phyloP scores from a whole-genome alignment of 1,140 invertebrate genomes.

The Laodelphax striatellus region DNA sequence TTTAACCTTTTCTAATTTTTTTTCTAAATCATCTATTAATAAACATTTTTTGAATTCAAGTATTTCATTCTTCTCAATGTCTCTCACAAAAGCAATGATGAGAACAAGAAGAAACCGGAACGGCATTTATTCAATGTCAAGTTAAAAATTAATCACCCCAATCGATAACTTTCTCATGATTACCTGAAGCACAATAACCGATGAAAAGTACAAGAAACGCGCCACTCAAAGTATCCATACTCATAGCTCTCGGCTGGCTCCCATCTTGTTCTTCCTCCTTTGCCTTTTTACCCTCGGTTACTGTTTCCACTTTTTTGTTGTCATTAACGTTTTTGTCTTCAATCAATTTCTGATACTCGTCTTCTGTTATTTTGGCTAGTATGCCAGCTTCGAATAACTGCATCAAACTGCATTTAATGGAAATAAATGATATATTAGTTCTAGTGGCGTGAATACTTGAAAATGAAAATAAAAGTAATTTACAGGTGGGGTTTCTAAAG shows the following conservation, averaged over 20 bases:
- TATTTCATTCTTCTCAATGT: no score
- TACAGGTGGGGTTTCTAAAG: no score
- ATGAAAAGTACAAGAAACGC: slow-evolving; percentile 49
- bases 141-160: no score
- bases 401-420: slow-evolving; percentile 40
- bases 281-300: slow-evolving; percentile 20
- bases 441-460: no score
- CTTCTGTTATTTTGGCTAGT: slow-evolving; percentile 52
- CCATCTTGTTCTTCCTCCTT: slow-evolving; percentile 16
- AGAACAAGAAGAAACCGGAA: no score
- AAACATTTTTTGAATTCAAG: no score
- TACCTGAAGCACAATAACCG: slow-evolving; percentile 33
- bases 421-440: neutral
- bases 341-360: slow-evolving; percentile 51
- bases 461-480: neutral
- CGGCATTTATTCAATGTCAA: no score
- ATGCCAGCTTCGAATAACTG: slow-evolving; percentile 57
- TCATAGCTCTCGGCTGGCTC: slow-evolving; percentile 40
- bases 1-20: no score
- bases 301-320: slow-evolving; percentile 23
- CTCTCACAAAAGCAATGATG: no score
- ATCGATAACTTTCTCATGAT: neutral
- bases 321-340: slow-evolving; percentile 29
- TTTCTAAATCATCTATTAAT: no score
- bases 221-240: slow-evolving; percentile 49